A percentile compares a stretch with the other conserved stretches of the same genome.
phyloP scores from a whole-genome alignment of 2,113 vertebrate genomes.

The Tychaedon coryphoeus region DNA sequence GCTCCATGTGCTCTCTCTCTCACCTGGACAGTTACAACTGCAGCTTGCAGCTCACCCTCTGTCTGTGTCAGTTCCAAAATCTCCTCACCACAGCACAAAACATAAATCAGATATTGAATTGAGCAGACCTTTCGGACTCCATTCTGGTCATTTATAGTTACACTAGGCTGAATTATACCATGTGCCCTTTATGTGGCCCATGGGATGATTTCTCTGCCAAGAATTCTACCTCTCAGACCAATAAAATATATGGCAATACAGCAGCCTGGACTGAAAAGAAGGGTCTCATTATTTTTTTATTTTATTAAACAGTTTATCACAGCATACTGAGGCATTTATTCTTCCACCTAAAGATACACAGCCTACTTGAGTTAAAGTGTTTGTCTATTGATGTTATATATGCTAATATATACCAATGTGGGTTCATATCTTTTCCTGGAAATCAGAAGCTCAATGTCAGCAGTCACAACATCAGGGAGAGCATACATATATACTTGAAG shows the following conservation, averaged over 20 bases:
- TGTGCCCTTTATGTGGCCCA: conserved; percentile 1
- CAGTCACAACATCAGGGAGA: neutral
- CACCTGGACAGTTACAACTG: neutral
- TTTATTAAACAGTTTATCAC: conserved; percentile 42
- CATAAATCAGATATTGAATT: conserved; percentile 22
- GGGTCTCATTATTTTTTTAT: conserved; percentile 44
- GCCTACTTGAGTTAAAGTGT: neutral
- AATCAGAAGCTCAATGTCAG: neutral
- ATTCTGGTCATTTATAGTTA: conserved; percentile 35
- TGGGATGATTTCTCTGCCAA: conserved; percentile 16
- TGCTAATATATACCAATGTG: neutral
- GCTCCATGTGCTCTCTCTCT: neutral
- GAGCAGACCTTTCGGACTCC: neutral
- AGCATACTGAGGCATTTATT: neutral
- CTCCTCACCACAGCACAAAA: neutral
- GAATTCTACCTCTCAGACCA: conserved; percentile 28
- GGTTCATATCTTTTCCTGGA: conserved; percentile 29
- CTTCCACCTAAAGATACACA: neutral
- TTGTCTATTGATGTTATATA: neutral
- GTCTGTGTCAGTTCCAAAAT: conserved; percentile 2
- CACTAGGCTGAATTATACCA: conserved; percentile 4
- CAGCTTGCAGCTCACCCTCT: neutral
- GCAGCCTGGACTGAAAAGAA: neutral
- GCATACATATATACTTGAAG: neutral
- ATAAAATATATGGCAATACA: neutral